These are phyloP conservation scores for Vidua macroura DNA, from an alignment of 2,113 vertebrate genomes.

Conservation along the genomic window DNA sequence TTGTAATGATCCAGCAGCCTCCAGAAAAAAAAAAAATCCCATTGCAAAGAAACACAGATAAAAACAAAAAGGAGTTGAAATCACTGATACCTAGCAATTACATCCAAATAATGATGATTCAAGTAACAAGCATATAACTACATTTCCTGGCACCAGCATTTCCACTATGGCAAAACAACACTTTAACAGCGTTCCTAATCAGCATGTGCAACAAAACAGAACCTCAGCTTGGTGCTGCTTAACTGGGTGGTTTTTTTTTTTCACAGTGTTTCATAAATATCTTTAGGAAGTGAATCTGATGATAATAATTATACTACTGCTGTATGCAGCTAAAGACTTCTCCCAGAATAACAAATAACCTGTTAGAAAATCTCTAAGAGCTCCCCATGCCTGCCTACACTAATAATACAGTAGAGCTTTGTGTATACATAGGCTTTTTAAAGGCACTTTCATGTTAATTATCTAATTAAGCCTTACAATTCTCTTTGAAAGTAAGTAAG, in stretches of 20 bases:
- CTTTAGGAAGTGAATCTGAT: constrained; percentile 68
- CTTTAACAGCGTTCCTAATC: constrained; percentile 62
- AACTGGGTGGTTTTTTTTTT: background rate
- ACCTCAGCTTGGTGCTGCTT: background rate
- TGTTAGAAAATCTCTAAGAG: constrained; percentile 48
- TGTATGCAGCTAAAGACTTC: constrained; percentile 57
- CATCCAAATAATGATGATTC: constrained; percentile 59
- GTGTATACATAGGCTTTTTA: constrained; percentile 50
- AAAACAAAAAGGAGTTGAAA: background rate
- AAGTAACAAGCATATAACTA: constrained; percentile 56
- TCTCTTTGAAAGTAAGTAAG: constrained; percentile 35
- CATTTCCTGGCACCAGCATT: constrained; percentile 43
- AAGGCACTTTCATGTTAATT: constrained; percentile 58
- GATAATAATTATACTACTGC: constrained; percentile 58
- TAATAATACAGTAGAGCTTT: constrained; percentile 62
- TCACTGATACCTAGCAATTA: background rate
- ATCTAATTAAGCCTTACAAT: constrained; percentile 62
- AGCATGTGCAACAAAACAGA: constrained; percentile 54
- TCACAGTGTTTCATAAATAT: constrained; percentile 48
- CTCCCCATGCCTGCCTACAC: constrained; percentile 57
- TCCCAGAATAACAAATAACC: constrained; percentile 60
- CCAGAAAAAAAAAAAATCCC: background rate
- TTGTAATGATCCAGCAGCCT: background rate
- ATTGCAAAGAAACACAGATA: background rate
- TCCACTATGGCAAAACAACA: constrained; percentile 52